Base-by-base conservation (phyloP, 2,888 invertebrate genomes). In the Apotomis turbidana region DNA sequence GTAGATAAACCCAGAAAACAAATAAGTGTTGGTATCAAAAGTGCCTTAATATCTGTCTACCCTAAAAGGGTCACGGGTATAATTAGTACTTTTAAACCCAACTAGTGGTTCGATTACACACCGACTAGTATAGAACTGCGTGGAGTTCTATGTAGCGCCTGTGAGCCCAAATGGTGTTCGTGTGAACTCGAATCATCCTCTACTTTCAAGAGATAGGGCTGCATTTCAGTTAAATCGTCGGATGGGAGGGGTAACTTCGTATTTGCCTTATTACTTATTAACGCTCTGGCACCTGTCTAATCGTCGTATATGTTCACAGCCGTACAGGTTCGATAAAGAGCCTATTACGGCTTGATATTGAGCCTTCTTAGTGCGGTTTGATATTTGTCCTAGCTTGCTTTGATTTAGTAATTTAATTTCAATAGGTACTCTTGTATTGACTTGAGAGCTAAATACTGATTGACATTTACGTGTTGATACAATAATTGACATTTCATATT, bases 191-290 rank as follows among this genome's bases (percentile, higher is more conserved):
- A 46, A 66, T 5, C 4, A n/a, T 0, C 55, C 55, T 44, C 27
- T 55, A 36, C 2, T 4, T 27, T 5, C 6, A 36, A 5, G 6
- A 12, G 0, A 36, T 46, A 57, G n/a, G 27, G 55, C 8, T 9
- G n/a, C 5, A 36, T 66, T 66, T 57, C n/a, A 8, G 44, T 27
- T 27, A 46, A 36, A 46, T n/a, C 1, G 0, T 41, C 3, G 12
- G 12, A 38, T 3, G 3, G 49, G 9, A 10, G n/a, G 8, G n/a
- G 46, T 27, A 46, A 27, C 15, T 51, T 49, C 49, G 49, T 13
- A n/a, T 66, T 46, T 55, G 27, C 55, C 46, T 66, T 57, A 66
- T 66, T 66, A 66, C 44, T 66, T 66, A 66, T 66, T 66, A 57
- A 66, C 46, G 15, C 27, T 66, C 66, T 57, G 55, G 46, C 66